Base-by-base conservation (phyloP, 2,888 invertebrate species). In the Lasioglossum pauxillum region DNA sequence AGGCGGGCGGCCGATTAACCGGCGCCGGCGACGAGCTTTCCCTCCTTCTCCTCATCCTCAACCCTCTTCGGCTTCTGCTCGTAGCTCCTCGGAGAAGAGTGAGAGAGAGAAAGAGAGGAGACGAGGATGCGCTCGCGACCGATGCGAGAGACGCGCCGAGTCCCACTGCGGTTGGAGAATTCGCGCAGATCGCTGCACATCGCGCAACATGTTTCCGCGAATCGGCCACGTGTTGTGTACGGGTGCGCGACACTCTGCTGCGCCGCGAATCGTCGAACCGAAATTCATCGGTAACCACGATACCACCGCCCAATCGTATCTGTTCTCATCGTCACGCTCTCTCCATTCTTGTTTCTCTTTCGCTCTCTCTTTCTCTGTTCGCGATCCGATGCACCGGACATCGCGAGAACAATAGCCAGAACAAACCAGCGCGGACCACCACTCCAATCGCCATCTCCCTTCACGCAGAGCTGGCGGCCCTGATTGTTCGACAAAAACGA, bases 101-200 rank as follows among this genome's bases (percentile, higher is more conserved):
- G 5, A 23, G 19, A 1, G 49, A 23, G 53, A 53, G 53, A 53
- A 3, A n/a, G 53, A 53, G 53, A 53, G 44, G n/a, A 57, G 69
- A 35, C n/a, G 44, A 71, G 23, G 46, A 46, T 75, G 60, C 53
- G 57, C 67, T 46, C 82, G 69, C 80, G 76, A 80, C 78, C 72
- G 88, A 71, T 82, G 77, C 73, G 75, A 74, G 35, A 79, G 86
- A 74, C 88, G 90, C 83, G 88, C 86, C 86, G 88, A 82, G 87
- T 89, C 89, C 87, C 86, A 90, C 91, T 90, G 90, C 88, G 80
- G 67, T 71, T 16, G 60, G 53, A 53, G 86, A 90, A 92, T 90
- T 90, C 85, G 81, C 83, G 88, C 76, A 75, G 60, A 83, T 80
- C 74, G 69, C 38, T 74, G 69, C 82, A 60, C 35, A 64, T 80